Percentiles rank a stretch among this genome's conserved stretches.
phyloP scores from a whole-genome alignment of 2,888 invertebrate genomes.

The Himalopsyche japonica region DNA sequence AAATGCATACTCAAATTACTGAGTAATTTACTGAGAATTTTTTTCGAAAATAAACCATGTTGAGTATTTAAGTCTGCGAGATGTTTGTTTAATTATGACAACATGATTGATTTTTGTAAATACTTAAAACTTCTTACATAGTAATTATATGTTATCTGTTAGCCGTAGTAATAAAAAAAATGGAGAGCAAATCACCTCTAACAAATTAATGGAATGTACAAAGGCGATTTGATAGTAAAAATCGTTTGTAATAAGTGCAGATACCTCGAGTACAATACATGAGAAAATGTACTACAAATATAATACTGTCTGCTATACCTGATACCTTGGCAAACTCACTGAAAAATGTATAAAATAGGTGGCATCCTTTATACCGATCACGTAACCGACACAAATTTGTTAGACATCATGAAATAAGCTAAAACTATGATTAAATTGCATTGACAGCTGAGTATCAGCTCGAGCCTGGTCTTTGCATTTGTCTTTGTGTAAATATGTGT shows the following conservation, averaged over 20 bases:
- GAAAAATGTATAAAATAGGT: background rate
- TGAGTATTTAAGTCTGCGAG: background rate
- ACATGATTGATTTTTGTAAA: background rate
- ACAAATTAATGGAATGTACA: conserved; percentile 25
- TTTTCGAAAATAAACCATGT: background rate
- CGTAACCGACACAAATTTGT: background rate
- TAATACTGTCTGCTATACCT: conserved; percentile 9
- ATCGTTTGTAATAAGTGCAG: conserved; percentile 1
- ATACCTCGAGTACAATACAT: conserved; percentile 6
- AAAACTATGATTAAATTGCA: background rate
- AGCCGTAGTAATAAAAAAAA: background rate
- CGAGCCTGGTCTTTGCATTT: background rate
- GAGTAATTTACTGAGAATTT: background rate
- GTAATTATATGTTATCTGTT: conserved; percentile 7
- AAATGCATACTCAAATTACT: no score
- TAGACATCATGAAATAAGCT: background rate
- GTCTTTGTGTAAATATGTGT: background rate
- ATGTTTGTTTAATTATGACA: no score
- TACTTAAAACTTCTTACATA: background rate
- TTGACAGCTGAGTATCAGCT: background rate
- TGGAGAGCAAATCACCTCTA: conserved; percentile 28
- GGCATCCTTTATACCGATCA: background rate
- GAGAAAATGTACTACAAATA: background rate
- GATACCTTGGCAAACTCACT: conserved; percentile 16
- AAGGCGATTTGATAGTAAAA: conserved; percentile 14